Evolutionary conservation across 2,888 invertebrate genomes (phyloP), one percentile per base, ranked within the genome.

Genomic region (Nomada fucata): DNA sequence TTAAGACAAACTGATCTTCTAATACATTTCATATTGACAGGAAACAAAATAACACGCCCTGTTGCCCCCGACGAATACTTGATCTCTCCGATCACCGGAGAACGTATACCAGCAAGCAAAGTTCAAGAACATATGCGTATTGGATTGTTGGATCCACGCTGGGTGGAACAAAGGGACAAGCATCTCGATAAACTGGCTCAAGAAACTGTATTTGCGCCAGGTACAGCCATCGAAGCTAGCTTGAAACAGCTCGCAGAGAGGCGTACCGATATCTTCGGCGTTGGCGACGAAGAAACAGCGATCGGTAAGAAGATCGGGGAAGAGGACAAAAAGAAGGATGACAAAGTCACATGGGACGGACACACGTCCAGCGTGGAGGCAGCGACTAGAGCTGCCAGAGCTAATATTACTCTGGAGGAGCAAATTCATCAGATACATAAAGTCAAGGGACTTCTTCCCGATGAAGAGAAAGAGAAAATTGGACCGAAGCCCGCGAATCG

Each of bases 251-350:
- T 99, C 91, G 99, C 99, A 0, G 99, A 99, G 93, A 96, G 99
- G 88, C 98, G 99, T 97, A 99, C 99, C 1, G 99, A 99, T 95
- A 99, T 99, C 94, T 99, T 99, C 94, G 99, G 99, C 94, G 98
- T 98, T 83, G 99, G 99, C 77, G 98, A 98, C 93, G 99, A 99
- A 94, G 99, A 99, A 95, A 99, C 99, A 0, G 98, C 98, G 36
- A 99, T 99, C 93, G 99, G 99, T 95, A 99, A 99, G 94, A 99
- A 99, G 95, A 97, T 99, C 82, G 98, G 98, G 2, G 98, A 98
- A 92, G 97, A 97, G 90, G 96, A 96, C 85, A 97, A 97, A 94
- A 95, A 96, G 86, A 97, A 98, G 88, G 98, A 98, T 91, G 98
- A 98, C 92, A 96, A 97, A 90, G 98, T 98, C 20, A 99, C 99